These are phyloP conservation scores for Pachyseris speciosa DNA, from an alignment of 64 coral and sea anemone genomes.

Conservation along the genomic window DNA sequence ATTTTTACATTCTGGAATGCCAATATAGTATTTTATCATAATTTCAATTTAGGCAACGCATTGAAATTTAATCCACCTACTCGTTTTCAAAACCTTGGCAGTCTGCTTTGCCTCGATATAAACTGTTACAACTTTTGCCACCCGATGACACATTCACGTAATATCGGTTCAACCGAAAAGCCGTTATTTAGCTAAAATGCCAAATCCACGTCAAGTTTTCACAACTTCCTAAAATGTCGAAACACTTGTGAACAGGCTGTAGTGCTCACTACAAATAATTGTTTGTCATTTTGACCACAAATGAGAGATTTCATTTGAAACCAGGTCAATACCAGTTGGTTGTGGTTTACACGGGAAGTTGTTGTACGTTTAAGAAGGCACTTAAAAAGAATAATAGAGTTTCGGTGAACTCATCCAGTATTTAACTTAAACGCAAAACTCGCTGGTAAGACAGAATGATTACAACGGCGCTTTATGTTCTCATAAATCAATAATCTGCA, in stretches of 20 bases:
- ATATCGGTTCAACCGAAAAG: neutral
- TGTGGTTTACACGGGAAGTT: neutral
- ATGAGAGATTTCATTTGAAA: neutral
- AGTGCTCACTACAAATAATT: neutral
- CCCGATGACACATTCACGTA: neutral
- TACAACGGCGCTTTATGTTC: no score
- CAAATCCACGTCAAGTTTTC: neutral
- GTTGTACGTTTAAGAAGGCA: neutral
- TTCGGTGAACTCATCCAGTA: no score
- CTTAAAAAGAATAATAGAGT: no score
- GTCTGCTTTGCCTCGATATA: neutral
- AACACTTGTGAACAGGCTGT: neutral
- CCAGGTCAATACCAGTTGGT: neutral
- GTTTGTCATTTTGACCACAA: neutral
- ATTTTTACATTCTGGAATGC: no score
- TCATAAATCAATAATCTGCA: no score
- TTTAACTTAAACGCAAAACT: no score
- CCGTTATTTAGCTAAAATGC: neutral
- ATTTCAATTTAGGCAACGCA: no score
- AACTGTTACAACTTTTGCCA: neutral
- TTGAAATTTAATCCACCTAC: neutral
- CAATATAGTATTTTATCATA: no score
- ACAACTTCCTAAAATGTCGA: neutral
- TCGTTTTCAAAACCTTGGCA: neutral
- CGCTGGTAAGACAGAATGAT: no score